phyloP scores from a whole-genome alignment of 2,797 vertebrate genomes.

The Toxotes lorentzi region DNA sequence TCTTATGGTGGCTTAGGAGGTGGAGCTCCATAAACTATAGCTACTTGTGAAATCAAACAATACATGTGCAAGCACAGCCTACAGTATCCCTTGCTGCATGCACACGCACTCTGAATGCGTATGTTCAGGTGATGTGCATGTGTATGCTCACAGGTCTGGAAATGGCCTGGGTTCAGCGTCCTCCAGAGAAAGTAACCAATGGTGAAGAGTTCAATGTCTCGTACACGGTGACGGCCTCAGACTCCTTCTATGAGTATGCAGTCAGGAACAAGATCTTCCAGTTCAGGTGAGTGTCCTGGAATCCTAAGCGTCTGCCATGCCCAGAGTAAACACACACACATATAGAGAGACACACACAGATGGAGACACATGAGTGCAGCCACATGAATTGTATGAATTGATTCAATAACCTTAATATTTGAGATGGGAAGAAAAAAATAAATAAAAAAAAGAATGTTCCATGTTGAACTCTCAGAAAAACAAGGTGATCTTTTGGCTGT shows the following conservation, averaged over 20 bases:
- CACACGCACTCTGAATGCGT: neutral
- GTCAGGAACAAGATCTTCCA: slow-evolving; percentile 83
- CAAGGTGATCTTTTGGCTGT: neutral
- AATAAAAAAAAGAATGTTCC: neutral
- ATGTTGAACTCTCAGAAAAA: neutral
- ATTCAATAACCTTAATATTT: neutral
- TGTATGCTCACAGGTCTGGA: slow-evolving; percentile 79
- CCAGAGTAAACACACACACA: neutral
- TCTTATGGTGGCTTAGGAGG: slow-evolving; percentile 8
- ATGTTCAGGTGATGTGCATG: neutral
- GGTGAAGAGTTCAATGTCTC: slow-evolving; percentile 86
- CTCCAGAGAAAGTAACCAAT: slow-evolving; percentile 81
- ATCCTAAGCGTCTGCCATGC: slow-evolving; percentile 26
- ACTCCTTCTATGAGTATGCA: slow-evolving; percentile 83
- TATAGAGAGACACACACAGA: neutral
- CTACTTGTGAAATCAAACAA: neutral
- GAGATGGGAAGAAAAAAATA: too few relatives aligned
- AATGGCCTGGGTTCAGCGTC: slow-evolving; percentile 85
- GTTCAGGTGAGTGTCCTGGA: slow-evolving; percentile 76
- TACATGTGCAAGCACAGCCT: slow-evolving; percentile 3
- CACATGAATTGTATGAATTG: neutral
- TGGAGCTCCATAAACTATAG: neutral
- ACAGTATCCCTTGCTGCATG: neutral
- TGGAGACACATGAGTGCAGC: neutral
- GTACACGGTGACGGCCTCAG: slow-evolving; percentile 79